Evolutionary conservation across 2,797 vertebrate genomes (phyloP), one percentile per base, ranked within the genome.

Genomic region (Ataeniobius toweri): DNA sequence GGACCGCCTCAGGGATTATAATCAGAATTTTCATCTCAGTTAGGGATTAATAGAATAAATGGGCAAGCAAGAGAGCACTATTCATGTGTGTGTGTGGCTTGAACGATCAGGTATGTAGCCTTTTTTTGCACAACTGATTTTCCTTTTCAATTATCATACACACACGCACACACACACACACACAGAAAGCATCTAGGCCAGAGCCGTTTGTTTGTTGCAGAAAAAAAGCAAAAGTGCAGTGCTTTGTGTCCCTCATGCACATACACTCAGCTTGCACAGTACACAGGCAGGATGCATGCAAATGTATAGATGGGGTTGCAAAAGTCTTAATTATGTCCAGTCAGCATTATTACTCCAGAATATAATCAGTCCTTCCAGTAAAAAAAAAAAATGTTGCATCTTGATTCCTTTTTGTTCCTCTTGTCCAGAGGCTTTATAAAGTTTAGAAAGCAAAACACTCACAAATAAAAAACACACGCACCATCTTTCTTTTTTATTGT

Each of bases 41-140:
- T 82, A 92, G 89, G 90, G 92, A 94, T 93, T 94, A 92, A 91
- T 92, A 93, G 91, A 92, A 92, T 91, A 93, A 94, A 93, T 90
- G 89, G 89, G 84, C 81, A 73, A 84, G 83, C 85, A 83, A 91
- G 82, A 83, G 83, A 81, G 79, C 70, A 46, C 65, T 83, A 77
- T 70, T 73, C 53, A 74, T 28, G 79, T 0, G 31, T 69, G 77
- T 59, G 80, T 75, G 82, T 61, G 77, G 48, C 18, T 73, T 63
- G 75, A 28, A 78, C 76, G 81, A 71, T 81, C 7, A 75, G 75
- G 74, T 79, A 70, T 69, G 75, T 76, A 76, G 81, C 61, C n/a
- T 51, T 73, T 85, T 90, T 91, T 82, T 90, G 84, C 85, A 88
- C 87, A 79, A 73, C 71, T 87, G 86, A 88, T 90, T 79, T 63